phyloP scores from a whole-genome alignment of 2,113 vertebrate genomes.

The Corvus hawaiiensis region DNA sequence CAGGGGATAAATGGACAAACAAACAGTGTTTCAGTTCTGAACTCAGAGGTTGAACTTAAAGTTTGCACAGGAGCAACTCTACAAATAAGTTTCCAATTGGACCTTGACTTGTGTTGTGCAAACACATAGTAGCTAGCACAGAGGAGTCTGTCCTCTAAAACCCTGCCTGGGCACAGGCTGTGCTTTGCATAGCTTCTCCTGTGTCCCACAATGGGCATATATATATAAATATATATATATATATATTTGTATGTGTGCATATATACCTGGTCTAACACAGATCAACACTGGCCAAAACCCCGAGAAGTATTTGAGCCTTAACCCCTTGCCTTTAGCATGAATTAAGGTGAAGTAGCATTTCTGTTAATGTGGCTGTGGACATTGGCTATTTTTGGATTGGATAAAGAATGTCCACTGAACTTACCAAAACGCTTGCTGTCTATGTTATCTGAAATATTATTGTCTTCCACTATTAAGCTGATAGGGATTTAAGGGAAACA shows the following conservation, averaged over 20 bases:
- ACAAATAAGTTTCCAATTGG: constrained; percentile 38
- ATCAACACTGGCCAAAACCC: neutral
- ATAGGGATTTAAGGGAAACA: neutral
- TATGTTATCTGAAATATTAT: neutral
- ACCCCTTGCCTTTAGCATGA: neutral
- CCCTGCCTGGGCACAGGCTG: accelerated
- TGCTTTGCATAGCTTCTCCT: neutral
- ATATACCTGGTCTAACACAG: neutral
- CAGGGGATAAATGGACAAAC: constrained; percentile 50
- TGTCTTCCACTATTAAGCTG: neutral
- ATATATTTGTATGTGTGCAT: neutral
- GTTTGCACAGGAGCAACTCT: constrained; percentile 1
- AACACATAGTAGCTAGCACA: neutral
- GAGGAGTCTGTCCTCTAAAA: neutral
- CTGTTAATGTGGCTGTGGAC: neutral
- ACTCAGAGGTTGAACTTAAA: constrained; percentile 14
- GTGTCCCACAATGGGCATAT: neutral
- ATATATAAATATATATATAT: too few relatives aligned
- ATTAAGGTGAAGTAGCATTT: neutral
- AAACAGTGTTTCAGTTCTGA: constrained; percentile 12
- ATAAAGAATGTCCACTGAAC: neutral
- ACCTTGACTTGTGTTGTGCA: constrained; percentile 57
- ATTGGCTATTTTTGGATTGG: neutral
- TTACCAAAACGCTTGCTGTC: neutral
- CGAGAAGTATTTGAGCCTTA: neutral